Percentiles rank a stretch among this genome's conserved stretches.
Conservation (phyloP, 2,113 vertebrate genomes). For the Nycticorax nycticorax region DNA sequence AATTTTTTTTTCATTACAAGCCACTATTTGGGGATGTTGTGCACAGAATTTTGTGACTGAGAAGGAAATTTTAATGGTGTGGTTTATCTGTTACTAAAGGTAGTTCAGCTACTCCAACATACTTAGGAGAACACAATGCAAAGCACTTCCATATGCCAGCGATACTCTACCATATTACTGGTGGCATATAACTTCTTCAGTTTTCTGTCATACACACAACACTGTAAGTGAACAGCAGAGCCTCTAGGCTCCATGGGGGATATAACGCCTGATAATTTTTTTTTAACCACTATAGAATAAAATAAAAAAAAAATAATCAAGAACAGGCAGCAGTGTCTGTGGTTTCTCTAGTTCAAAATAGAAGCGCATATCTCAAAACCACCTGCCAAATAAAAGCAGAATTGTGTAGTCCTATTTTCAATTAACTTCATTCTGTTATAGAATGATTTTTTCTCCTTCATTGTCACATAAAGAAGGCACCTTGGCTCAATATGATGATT, state of each 20-base stretch:
- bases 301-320: background rate
- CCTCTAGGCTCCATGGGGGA: background rate
- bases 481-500: background rate
- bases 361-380: background rate
- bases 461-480: background rate
- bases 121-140: background rate
- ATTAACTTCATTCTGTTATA: background rate
- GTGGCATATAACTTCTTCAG: background rate
- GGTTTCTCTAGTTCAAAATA: background rate
- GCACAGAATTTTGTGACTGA: background rate
- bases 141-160: background rate
- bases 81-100: background rate
- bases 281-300: background rate
- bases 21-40: background rate
- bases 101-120: background rate
- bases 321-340: background rate
- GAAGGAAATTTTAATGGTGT: background rate
- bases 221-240: background rate
- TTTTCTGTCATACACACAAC: background rate
- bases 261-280: background rate
- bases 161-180: background rate
- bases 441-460: background rate
- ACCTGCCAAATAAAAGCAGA: background rate
- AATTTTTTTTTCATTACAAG: background rate
- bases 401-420: background rate